These are phyloP conservation scores for Anthopleura xanthogrammica DNA, from an alignment of 92 coral and sea anemone species.

Conservation along the genomic window DNA sequence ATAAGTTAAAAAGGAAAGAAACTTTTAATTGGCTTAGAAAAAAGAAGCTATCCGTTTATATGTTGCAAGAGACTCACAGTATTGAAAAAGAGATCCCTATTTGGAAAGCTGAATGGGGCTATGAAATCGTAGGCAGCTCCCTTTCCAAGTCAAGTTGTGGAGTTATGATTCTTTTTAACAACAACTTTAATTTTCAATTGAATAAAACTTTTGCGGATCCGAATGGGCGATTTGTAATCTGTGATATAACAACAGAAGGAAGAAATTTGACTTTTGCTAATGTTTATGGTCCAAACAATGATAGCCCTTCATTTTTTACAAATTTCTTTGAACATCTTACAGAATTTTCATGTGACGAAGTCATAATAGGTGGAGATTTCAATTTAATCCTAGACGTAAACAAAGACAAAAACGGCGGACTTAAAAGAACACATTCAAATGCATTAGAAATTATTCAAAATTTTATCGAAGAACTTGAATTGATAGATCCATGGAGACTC, in stretches of 20 bases:
- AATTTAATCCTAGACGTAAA: constrained; percentile 9
- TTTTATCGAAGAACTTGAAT: constrained; percentile 2
- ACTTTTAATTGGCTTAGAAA: constrained; percentile 39
- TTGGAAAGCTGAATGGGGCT: constrained; percentile 41
- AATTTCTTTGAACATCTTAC: constrained; percentile 8
- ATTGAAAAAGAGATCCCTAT: not conserved
- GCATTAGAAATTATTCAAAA: not conserved
- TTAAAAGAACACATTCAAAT: not conserved
- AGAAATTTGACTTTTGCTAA: constrained; percentile 34
- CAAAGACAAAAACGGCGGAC: not conserved
- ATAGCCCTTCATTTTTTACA: constrained; percentile 14
- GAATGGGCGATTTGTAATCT: constrained; percentile 31
- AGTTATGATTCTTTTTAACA: constrained; percentile 33
- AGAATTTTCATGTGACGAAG: constrained; percentile 18
- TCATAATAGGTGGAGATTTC: constrained; percentile 39
- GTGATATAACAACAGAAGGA: constrained; percentile 29
- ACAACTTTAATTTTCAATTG: constrained; percentile 26
- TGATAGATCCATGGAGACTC: constrained; percentile 7
- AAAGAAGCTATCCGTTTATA: constrained; percentile 26
- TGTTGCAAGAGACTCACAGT: constrained; percentile 46
- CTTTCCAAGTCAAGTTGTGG: constrained; percentile 13
- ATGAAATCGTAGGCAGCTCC: constrained; percentile 12
- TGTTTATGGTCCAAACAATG: constrained; percentile 35
- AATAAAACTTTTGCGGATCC: constrained; percentile 20
- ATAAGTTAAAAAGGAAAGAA: constrained; percentile 32